A percentile compares a stretch with the other conserved stretches of the same genome.
phyloP scores from a whole-genome alignment of 1,140 invertebrate genomes.

The Chironomus striatipennis region DNA sequence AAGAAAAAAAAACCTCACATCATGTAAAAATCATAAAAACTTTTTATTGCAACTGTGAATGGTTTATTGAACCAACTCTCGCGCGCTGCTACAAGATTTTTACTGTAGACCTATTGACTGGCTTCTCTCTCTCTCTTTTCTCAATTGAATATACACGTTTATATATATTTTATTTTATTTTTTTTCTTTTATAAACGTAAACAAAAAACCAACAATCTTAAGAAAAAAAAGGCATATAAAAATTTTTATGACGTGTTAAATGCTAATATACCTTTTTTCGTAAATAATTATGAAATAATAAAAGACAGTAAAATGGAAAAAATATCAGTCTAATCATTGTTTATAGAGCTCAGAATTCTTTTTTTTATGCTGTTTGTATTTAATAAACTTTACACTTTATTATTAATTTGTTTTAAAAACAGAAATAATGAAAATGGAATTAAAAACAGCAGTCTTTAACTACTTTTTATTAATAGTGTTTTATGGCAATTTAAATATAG shows the following conservation, averaged over 20 bases:
- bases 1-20: not conserved
- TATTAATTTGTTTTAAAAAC: not conserved
- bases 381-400: not conserved
- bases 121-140: not conserved
- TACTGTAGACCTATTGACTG: not conserved
- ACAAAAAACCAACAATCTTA: slow-evolving; percentile 14
- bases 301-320: not conserved
- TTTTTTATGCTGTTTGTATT: not conserved
- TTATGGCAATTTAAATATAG: too few species aligned
- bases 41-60: slow-evolving; percentile 14
- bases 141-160: slow-evolving; percentile 1
- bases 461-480: too few species aligned
- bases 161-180: too few species aligned
- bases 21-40: slow-evolving; percentile 5
- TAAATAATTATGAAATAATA: slow-evolving; percentile 19
- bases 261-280: slow-evolving; percentile 5
- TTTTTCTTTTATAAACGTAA: not conserved
- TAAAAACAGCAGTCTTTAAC: too few species aligned
- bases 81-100: not conserved
- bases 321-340: not conserved
- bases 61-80: slow-evolving; percentile 7
- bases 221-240: slow-evolving; percentile 12
- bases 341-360: not conserved
- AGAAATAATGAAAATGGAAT: too few species aligned
- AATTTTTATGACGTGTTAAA: slow-evolving; percentile 18